Conservation (phyloP, 1,140 invertebrate species). For the Aporrectodea caliginosa region DNA sequence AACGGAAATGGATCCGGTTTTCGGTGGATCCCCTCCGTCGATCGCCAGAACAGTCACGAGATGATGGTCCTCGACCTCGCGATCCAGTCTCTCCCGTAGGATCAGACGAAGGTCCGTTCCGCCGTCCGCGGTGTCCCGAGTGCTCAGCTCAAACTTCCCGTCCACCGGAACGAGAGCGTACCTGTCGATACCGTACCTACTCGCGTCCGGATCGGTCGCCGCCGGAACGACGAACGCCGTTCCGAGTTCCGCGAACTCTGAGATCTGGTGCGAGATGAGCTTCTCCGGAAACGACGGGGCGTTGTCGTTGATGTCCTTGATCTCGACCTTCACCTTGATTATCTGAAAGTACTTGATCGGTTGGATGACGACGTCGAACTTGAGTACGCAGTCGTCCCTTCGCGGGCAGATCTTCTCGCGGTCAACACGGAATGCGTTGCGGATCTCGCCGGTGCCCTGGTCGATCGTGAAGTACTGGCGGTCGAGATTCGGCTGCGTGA, state of each 20-base stretch:
- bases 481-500: conserved; percentile 20
- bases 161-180: conserved; percentile 16
- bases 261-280: conserved; percentile 37
- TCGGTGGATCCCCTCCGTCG: conserved; percentile 76
- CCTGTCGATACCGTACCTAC: conserved; percentile 10
- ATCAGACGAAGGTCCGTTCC: conserved; percentile 19
- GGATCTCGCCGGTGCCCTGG: conserved; percentile 25
- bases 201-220: conserved; percentile 25
- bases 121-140: conserved; percentile 24
- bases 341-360: conserved; percentile 37
- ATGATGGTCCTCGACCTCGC: conserved; percentile 58
- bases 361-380: conserved; percentile 26
- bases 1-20: conserved; percentile 73
- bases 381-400: conserved; percentile 12
- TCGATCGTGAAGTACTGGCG: conserved; percentile 27
- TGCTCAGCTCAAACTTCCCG: conserved; percentile 28
- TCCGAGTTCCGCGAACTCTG: conserved; percentile 54
- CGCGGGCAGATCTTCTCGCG: conserved; percentile 29
- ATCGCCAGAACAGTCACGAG: conserved; percentile 66
- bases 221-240: conserved; percentile 63
- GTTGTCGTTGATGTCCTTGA: conserved; percentile 85
- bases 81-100: conserved; percentile 22
- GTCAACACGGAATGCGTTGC: conserved; percentile 22
- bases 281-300: conserved; percentile 68
- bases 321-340: conserved; percentile 43